Conservation (phyloP, 2,888 invertebrate species). For the Spodoptera littoralis region DNA sequence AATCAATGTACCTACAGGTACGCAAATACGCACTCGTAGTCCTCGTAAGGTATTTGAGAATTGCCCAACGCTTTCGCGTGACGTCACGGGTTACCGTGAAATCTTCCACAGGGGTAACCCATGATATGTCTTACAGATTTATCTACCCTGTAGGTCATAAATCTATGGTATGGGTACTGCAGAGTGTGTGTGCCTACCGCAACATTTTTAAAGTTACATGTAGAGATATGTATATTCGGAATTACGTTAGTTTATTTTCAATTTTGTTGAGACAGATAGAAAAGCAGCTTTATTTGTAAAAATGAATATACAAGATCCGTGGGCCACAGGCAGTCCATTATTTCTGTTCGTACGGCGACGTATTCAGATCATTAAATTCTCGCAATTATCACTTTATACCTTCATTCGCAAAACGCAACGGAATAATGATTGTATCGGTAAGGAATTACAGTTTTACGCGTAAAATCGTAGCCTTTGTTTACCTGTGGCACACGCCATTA, state of each 20-base stretch:
- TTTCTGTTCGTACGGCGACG: slow-evolving; percentile 17
- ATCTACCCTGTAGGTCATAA: slow-evolving; percentile 31
- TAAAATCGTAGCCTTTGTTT: slow-evolving; percentile 35
- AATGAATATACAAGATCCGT: slow-evolving; percentile 8
- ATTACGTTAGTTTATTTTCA: background rate
- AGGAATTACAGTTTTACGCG: slow-evolving; percentile 24
- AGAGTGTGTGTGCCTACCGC: background rate
- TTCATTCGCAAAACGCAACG: slow-evolving; percentile 28
- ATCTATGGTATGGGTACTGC: slow-evolving; percentile 12
- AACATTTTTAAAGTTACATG: too few relatives aligned
- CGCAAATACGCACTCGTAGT: too few relatives aligned
- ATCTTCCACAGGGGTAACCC: slow-evolving; percentile 30
- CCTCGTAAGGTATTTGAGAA: too few relatives aligned
- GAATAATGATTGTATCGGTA: slow-evolving; percentile 20
- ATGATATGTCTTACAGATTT: slow-evolving; percentile 38
- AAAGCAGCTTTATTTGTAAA: slow-evolving; percentile 1
- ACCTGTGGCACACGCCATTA: slow-evolving; percentile 40
- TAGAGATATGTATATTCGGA: too few relatives aligned
- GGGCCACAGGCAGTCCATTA: slow-evolving; percentile 18
- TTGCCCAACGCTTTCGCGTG: background rate
- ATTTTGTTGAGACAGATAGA: background rate
- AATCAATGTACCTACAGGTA: too few relatives aligned
- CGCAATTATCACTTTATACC: slow-evolving; percentile 39
- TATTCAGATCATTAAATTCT: slow-evolving; percentile 44
- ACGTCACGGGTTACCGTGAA: slow-evolving; percentile 21